phyloP scores from a whole-genome alignment of 2,888 invertebrate species.

The Orthonychiurus folsomi region DNA sequence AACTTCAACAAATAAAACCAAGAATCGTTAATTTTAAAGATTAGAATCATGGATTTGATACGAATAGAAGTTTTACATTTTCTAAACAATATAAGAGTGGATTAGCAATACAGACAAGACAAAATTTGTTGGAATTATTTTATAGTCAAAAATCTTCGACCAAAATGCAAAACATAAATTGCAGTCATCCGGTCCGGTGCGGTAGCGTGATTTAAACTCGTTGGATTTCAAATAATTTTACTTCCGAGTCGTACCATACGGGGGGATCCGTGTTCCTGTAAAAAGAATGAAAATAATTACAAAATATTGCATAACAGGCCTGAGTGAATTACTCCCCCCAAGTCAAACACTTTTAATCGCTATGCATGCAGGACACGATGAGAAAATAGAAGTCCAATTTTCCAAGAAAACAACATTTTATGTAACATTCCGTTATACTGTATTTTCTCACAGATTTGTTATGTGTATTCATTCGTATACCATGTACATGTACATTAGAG shows the following conservation, averaged over 20 bases:
- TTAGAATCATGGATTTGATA: too few species aligned
- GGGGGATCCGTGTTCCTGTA: slow-evolving; percentile 94
- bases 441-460: not conserved
- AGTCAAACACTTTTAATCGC: not conserved
- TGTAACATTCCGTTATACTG: not conserved
- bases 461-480: too few species aligned
- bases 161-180: not conserved
- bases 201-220: slow-evolving; percentile 68
- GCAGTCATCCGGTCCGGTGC: not conserved
- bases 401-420: not conserved
- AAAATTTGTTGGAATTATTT: too few species aligned
- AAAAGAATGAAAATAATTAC: slow-evolving; percentile 36
- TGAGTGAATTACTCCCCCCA: not conserved
- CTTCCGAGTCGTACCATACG: slow-evolving; percentile 99
- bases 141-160: too few species aligned
- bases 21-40: too few species aligned
- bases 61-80: not conserved
- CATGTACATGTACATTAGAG: too few species aligned
- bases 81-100: too few species aligned
- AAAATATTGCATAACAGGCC: not conserved
- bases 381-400: too few species aligned
- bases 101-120: too few species aligned
- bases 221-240: slow-evolving; percentile 97
- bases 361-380: too few species aligned
- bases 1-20: too few species aligned